Conservation (phyloP, 2,797 vertebrate genomes). For the Gymnocypris eckloni region DNA sequence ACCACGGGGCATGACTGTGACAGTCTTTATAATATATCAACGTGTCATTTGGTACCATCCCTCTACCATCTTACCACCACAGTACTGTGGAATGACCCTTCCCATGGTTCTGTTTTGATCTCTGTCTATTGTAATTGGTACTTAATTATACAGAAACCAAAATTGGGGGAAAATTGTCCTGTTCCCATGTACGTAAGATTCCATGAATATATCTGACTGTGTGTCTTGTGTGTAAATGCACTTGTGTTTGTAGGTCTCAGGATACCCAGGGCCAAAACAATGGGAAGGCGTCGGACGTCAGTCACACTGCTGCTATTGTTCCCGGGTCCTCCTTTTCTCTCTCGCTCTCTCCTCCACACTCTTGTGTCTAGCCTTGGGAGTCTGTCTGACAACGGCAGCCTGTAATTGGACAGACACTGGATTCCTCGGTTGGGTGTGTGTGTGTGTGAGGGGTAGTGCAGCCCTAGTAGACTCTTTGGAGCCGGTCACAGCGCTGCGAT, state of each 20-base stretch:
- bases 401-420: slow-evolving; percentile 59
- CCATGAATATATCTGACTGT: slow-evolving; percentile 36
- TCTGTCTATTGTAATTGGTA: background rate
- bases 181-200: slow-evolving; percentile 6
- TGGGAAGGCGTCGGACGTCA: slow-evolving; percentile 64
- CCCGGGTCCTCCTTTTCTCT: slow-evolving; percentile 53
- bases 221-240: slow-evolving; percentile 46
- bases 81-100: slow-evolving; percentile 67
- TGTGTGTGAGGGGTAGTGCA: slow-evolving; percentile 56
- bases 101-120: slow-evolving; percentile 62
- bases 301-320: slow-evolving; percentile 74
- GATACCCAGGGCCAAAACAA: slow-evolving; percentile 49
- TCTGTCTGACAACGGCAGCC: slow-evolving; percentile 51
- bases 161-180: background rate
- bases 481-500: slow-evolving; percentile 73
- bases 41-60: background rate
- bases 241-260: slow-evolving; percentile 54
- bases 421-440: slow-evolving; percentile 57
- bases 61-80: background rate
- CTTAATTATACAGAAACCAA: slow-evolving; percentile 13
- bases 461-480: slow-evolving; percentile 75
- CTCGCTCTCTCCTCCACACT: slow-evolving; percentile 37
- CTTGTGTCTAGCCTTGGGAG: slow-evolving; percentile 44
- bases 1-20: background rate
- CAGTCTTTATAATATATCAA: background rate